Percentiles rank a stretch among this genome's conserved stretches.
Evolutionary conservation across 2,888 invertebrate species (phyloP).

Genomic region (Leptarthrus brevirostris): DNA sequence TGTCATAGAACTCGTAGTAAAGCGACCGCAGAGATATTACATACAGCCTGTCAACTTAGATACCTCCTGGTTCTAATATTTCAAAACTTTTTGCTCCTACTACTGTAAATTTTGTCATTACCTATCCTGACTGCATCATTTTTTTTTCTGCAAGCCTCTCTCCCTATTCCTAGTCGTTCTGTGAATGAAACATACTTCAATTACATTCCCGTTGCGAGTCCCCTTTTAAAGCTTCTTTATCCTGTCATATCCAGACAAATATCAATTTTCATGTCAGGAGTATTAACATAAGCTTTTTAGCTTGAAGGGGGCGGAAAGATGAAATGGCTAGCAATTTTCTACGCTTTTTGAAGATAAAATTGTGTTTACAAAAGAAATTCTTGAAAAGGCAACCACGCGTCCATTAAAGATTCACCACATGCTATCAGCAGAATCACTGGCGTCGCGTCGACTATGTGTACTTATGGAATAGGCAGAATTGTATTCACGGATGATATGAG

Average conservation of each 20-base stretch:
- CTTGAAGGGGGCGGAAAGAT: neutral
- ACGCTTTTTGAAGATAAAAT: slow-evolving; percentile 8
- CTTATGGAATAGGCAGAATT: too few relatives aligned
- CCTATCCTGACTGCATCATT: too few relatives aligned
- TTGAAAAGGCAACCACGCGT: slow-evolving; percentile 11
- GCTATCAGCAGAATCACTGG: slow-evolving; percentile 20
- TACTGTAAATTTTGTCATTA: too few relatives aligned
- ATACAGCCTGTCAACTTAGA: too few relatives aligned
- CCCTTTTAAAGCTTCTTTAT: slow-evolving; percentile 24
- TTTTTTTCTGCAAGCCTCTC: too few relatives aligned
- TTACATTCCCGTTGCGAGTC: slow-evolving; percentile 14
- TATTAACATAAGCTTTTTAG: slow-evolving; percentile 26
- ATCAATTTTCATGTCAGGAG: slow-evolving; percentile 43
- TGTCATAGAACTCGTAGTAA: too few relatives aligned
- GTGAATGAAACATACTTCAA: slow-evolving; percentile 20
- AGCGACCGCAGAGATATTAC: too few relatives aligned
- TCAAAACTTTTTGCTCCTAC: too few relatives aligned
- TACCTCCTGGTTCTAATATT: too few relatives aligned
- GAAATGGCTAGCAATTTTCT: neutral
- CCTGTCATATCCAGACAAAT: slow-evolving; percentile 35
- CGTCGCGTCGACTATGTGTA: neutral
- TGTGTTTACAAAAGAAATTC: slow-evolving; percentile 1
- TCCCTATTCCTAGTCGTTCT: too few relatives aligned
- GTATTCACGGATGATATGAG: too few relatives aligned
- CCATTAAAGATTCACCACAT: slow-evolving; percentile 46